Evolutionary conservation across 2,797 vertebrate genomes (phyloP), one percentile per base, ranked within the genome.

Genomic region (Lagocephalus sceleratus): DNA sequence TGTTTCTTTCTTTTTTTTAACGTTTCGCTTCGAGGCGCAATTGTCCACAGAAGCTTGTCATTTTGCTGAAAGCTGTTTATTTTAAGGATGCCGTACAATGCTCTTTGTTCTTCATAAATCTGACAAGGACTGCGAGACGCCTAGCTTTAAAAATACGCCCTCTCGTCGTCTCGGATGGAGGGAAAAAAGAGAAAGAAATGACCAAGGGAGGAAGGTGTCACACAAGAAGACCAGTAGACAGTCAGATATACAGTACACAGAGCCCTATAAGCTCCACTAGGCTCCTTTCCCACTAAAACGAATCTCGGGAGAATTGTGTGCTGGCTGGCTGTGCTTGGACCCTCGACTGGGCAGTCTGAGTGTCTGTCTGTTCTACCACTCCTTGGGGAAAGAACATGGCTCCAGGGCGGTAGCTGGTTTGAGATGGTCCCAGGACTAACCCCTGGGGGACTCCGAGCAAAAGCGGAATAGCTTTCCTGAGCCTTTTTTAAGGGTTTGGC

Each of bases 381-480:
- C 85, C 87, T 85, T 78, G 40, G 87, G 86, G 87, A 87, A 66
- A 71, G 79, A 85, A 84, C 82, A 85, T 84, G 88, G 83, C 86
- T 88, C 82, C 70, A 69, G 86, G 84, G 85, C 78, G 80, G 72
- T 73, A 78, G 81, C 78, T 81, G 85, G 83, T 83, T 86, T 81
- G 81, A 86, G 81, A 85, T 74, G 78, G 83, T 79, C 82, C 83
- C 73, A 68, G 68, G 51, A 87, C 79, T 57, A 81, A 85, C 68
- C 85, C 84, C 79, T 70, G 63, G 72, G 85, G 85, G 79, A 80
- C 62, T 51, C 76, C 76, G 69, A 66, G 73, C 73, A 60, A n/a
- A n/a, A 73, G 76, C 69, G 66, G 84, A 83, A 82, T 78, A 57
- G 78, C 43, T 72, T 78, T 63, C 77, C 73, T 76, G 76, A 85